These are phyloP conservation scores for Phenganax subtilis DNA, from an alignment of 92 coral and sea anemone genomes.

Conservation along the genomic window DNA sequence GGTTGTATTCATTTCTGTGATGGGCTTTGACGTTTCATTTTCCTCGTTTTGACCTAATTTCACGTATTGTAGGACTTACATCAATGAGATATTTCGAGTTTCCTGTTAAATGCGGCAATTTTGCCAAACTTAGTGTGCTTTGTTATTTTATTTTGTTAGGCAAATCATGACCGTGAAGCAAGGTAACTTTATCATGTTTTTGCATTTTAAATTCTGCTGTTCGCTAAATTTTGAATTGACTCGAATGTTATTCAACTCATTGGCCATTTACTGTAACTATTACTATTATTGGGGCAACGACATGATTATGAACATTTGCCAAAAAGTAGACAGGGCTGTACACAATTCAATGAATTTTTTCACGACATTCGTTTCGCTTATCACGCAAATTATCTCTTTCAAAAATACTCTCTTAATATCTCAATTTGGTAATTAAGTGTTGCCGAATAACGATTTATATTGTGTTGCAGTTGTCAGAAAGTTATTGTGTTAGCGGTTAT, in stretches of 20 bases:
- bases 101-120: not conserved
- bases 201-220: slow-evolving; percentile 4
- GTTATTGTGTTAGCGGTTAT: slow-evolving; percentile 10
- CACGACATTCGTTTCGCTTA: slow-evolving; percentile 9
- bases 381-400: slow-evolving; percentile 15
- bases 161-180: slow-evolving; percentile 25
- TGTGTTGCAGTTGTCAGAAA: not conserved
- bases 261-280: not conserved
- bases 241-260: not conserved
- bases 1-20: slow-evolving; percentile 33
- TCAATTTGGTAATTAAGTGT: not conserved
- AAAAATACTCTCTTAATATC: not conserved
- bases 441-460: not conserved
- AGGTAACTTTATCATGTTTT: slow-evolving; percentile 17
- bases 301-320: not conserved
- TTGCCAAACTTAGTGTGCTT: not conserved
- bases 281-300: not conserved
- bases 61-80: not conserved
- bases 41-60: not conserved
- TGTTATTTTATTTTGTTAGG: slow-evolving; percentile 22
- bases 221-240: not conserved
- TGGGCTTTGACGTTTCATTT: not conserved
- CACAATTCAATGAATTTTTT: not conserved
- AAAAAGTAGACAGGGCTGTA: not conserved
- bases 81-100: not conserved